Evolutionary conservation across 2,888 invertebrate species (phyloP).

Genomic region (Leucophenga maculata): DNA sequence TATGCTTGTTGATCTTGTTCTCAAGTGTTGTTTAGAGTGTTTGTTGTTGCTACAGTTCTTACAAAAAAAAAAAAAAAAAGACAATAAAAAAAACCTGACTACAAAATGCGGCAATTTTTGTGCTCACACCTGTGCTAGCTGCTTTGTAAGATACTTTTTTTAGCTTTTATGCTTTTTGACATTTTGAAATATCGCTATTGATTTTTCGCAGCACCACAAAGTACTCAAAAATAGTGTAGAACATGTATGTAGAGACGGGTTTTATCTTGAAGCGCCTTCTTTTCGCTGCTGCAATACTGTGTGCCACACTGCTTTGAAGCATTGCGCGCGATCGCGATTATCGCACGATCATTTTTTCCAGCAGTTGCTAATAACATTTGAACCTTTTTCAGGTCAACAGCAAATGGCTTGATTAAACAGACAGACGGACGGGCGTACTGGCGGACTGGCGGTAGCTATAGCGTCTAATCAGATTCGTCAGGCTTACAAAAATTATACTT

Average conservation of each 20-base stretch:
- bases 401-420: too few relatives aligned
- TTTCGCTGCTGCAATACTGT: too few relatives aligned
- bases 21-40: conserved; percentile 26
- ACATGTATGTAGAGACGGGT: conserved; percentile 15
- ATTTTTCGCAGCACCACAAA: conserved; percentile 43
- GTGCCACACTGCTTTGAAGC: conserved; percentile 2
- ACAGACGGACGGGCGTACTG: too few relatives aligned
- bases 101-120: conserved; percentile 45
- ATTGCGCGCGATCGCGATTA: too few relatives aligned
- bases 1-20: conserved; percentile 34
- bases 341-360: conserved; percentile 24
- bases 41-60: conserved; percentile 20
- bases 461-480: conserved; percentile 3
- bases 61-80: neutral
- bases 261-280: conserved; percentile 13
- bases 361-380: conserved; percentile 53
- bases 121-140: conserved; percentile 55
- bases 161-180: conserved; percentile 47
- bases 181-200: conserved; percentile 66
- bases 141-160: neutral
- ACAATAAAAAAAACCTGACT: neutral
- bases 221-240: too few relatives aligned
- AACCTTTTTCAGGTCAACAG: too few relatives aligned
- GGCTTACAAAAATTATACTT: neutral
- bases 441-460: too few relatives aligned